phyloP scores from a whole-genome alignment of 1,140 invertebrate species.

The Papilio dardanus region DNA sequence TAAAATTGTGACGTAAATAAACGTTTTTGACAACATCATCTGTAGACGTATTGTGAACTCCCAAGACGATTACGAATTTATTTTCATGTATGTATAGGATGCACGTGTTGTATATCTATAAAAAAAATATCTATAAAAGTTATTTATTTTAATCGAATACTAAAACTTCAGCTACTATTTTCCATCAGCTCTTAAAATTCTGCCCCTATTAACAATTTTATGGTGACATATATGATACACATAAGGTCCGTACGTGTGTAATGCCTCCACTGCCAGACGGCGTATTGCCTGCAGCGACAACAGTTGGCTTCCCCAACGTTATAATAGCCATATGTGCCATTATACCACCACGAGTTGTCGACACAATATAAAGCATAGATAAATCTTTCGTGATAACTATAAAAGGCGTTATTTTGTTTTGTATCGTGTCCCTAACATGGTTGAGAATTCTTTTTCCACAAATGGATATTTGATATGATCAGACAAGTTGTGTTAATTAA shows the following conservation, averaged over 20 bases:
- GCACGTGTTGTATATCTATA: too few species aligned
- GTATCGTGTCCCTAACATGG: background rate
- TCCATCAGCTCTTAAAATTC: background rate
- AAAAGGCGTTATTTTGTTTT: conserved; percentile 10
- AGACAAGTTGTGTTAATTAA: background rate
- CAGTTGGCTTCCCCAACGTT: conserved; percentile 12
- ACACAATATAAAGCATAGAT: conserved; percentile 5
- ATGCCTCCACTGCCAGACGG: conserved; percentile 15
- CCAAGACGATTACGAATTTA: too few species aligned
- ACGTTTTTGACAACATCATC: too few species aligned
- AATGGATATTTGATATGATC: background rate
- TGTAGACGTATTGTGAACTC: too few species aligned
- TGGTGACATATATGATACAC: background rate
- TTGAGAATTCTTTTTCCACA: background rate
- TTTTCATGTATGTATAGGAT: too few species aligned
- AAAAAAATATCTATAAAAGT: too few species aligned
- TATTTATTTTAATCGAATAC: background rate
- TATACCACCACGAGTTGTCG: conserved; percentile 1
- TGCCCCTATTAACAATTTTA: background rate
- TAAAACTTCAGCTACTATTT: too few species aligned
- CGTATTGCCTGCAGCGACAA: conserved; percentile 16
- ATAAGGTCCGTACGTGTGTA: background rate
- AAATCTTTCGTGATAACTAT: background rate
- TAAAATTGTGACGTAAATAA: background rate
- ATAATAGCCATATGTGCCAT: background rate